Evolutionary conservation across 2,113 vertebrate species (phyloP), one percentile per base, ranked within the genome.

Genomic region (Plotosus lineatus): DNA sequence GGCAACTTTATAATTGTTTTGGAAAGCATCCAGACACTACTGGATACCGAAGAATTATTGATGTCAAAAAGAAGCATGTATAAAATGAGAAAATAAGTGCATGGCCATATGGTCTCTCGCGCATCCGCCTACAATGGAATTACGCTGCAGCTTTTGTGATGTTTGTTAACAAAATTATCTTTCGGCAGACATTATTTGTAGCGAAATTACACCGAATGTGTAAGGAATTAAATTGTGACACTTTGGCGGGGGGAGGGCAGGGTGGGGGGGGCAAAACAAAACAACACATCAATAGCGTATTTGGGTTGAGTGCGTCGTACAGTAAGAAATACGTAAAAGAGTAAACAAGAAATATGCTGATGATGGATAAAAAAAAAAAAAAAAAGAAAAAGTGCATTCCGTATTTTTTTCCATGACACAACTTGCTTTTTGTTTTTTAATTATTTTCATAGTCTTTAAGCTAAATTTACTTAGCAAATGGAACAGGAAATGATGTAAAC

Each of bases 1-100:
- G 94, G 96, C 96, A 95, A 96, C 95, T 90, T 95, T 97, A 94
- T 97, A 96, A 98, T 99, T 98, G 95, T 94, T 95, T 95, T 98
- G 96, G 95, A 97, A 87, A 87, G 78, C 87, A 89, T 94, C 93
- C 93, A 94, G 90, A 88, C 95, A 94, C 94, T 93, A 93, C 95
- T 97, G 96, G 95, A 93, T 95, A 90, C 94, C 94, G 90, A 91
- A 91, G 93, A 92, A 88, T 94, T 92, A 94, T 92, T 95, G 94
- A 95, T 97, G 95, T 95, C 94, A 95, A 94, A 86, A 93, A 94
- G 91, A 92, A 95, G 92, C 93, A 95, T 93, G 94, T 96, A 95
- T 93, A 94, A 96, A 92, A 92, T 88, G 89, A 92, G 92, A 89
- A 92, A 90, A 91, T 89, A 91, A 89, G 89, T 91, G 91, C 86